Evolutionary conservation across 2,797 vertebrate genomes (phyloP).

Genomic region (Hypotaenidia philippensis): DNA sequence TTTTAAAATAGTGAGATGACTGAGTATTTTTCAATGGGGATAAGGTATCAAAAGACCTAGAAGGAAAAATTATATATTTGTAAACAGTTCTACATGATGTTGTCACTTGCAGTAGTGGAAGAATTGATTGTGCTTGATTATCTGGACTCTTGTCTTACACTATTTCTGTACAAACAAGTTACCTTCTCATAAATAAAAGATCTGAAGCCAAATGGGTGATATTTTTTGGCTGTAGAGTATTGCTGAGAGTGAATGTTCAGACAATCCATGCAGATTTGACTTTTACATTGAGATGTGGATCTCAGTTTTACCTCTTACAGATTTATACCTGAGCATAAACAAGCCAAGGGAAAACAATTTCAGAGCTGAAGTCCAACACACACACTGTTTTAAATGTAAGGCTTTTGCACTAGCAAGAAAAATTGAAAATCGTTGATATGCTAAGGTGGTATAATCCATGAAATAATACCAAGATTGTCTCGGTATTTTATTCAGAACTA

Average conservation of each 20-base stretch:
- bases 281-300: neutral
- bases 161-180: neutral
- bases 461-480: neutral
- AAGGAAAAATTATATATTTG: neutral
- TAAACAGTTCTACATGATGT: neutral
- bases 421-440: neutral
- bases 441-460: neutral
- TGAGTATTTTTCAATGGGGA: neutral
- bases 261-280: neutral
- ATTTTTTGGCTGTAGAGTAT: neutral
- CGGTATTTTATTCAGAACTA: neutral
- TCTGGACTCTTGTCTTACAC: neutral
- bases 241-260: neutral
- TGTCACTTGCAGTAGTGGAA: neutral
- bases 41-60: neutral
- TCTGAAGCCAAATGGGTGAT: neutral
- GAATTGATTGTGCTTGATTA: neutral
- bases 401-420: neutral
- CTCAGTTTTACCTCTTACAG: neutral
- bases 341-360: neutral
- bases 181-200: neutral
- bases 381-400: neutral
- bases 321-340: neutral
- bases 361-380: neutral
- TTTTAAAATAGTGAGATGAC: neutral